Evolutionary conservation across 2,888 invertebrate genomes (phyloP).

Genomic region (Hydrotaea cyrtoneurina): DNA sequence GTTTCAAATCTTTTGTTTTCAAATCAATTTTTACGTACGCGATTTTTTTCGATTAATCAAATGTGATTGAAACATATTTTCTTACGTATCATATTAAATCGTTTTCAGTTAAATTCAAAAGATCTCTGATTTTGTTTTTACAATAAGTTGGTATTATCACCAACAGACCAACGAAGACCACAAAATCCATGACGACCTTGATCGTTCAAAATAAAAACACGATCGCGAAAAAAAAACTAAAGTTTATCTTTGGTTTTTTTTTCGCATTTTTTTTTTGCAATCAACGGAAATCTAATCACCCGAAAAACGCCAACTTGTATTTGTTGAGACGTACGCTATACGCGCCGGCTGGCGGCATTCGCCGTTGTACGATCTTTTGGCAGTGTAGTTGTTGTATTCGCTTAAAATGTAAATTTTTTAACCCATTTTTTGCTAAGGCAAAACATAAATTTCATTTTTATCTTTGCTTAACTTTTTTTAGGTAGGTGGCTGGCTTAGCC

Average conservation of each 20-base stretch:
- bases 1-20: neutral
- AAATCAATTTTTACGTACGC: neutral
- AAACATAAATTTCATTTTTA: slow-evolving; percentile 61
- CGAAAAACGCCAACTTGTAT: slow-evolving; percentile 47
- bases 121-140: neutral
- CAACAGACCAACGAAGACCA: slow-evolving; percentile 19
- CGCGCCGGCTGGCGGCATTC: too few species aligned
- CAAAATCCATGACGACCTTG: slow-evolving; percentile 37
- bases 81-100: neutral
- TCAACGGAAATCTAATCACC: slow-evolving; percentile 48
- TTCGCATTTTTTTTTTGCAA: neutral
- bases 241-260: slow-evolving; percentile 20
- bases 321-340: neutral
- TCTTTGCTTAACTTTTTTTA: slow-evolving; percentile 42
- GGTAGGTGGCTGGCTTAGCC: slow-evolving; percentile 57
- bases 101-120: neutral
- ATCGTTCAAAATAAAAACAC: slow-evolving; percentile 2
- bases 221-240: slow-evolving; percentile 38
- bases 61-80: neutral
- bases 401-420: slow-evolving; percentile 58
- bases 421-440: slow-evolving; percentile 53
- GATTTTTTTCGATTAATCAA: neutral
- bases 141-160: neutral
- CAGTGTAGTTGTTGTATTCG: too few species aligned
- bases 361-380: too few species aligned